Base-by-base conservation (phyloP, 2,797 vertebrate genomes). In the Natrix natrix region DNA sequence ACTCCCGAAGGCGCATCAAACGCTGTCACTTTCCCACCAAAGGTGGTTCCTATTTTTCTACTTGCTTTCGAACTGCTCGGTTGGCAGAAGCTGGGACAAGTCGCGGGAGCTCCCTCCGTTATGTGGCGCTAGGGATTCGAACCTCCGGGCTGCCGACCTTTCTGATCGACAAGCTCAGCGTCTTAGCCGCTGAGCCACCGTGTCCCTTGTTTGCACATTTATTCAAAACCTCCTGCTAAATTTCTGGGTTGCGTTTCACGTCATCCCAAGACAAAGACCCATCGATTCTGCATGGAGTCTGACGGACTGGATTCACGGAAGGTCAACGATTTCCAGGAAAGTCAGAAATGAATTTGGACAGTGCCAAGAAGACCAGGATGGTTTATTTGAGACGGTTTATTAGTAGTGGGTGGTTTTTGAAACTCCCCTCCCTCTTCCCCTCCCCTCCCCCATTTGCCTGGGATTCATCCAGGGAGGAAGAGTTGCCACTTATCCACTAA, bases 321-420 rank as follows among this genome's bases (percentile, higher is more conserved):
- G 92, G 94, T 89, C 93, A 3, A 92, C 28, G 20, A 4, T 43
- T 74, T 63, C 74, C 87, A 87, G 88, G 91, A 94, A 92, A 93
- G 94, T 12, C 90, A 83, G 13, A 89, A 90, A 90, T 92, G 93
- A 69, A 88, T 17, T 87, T 16, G 54, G 56, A 91, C 88, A 87
- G 66, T 90, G 94, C 2, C 89, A 4, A 56, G 0, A 90, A 91
- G 91, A 61, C 2, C 92, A 37, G 78, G 1, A 37, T 83, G 8
- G 66, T 93, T 94, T 60, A 61, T 26, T 54, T 92, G 0, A 28
- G 2, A 1, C 1, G 5, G 11, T n/a, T 66, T 87, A 55, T 66
- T 87, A 55, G 69, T 22, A 56, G 74, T 8, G 60, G 57, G 8
- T 12, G 7, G n/a, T 22, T 88, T 90, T 54, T 13, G 24, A 61